Evolutionary conservation across 2,888 invertebrate genomes (phyloP).

Genomic region (Metacarcinus magister): DNA sequence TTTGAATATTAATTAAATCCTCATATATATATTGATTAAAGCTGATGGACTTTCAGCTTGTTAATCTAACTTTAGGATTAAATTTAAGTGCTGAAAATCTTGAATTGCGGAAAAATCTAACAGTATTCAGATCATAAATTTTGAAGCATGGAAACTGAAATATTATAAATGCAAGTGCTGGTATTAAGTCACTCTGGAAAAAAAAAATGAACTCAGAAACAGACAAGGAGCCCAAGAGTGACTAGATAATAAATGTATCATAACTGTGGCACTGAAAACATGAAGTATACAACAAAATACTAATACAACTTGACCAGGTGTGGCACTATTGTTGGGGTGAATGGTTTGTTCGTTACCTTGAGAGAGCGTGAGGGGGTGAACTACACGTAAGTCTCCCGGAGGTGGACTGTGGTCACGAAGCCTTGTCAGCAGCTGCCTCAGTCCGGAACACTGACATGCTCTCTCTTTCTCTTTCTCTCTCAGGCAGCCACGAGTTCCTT

Average conservation of each 20-base stretch:
- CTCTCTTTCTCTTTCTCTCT: slow-evolving; percentile 44
- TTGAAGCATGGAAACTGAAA: slow-evolving; percentile 37
- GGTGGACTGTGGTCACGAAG: slow-evolving; percentile 41
- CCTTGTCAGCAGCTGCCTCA: slow-evolving; percentile 58
- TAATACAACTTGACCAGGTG: not conserved
- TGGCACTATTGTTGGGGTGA: not conserved
- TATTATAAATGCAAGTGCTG: not conserved
- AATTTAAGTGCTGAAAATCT: slow-evolving; percentile 51
- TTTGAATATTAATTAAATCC: not conserved
- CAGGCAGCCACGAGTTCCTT: slow-evolving; percentile 61
- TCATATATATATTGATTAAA: not conserved
- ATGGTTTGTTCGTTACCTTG: slow-evolving; percentile 55
- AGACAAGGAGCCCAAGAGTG: slow-evolving; percentile 39
- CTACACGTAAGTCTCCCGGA: slow-evolving; percentile 60
- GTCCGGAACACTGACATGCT: slow-evolving; percentile 66
- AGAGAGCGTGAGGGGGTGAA: slow-evolving; percentile 33
- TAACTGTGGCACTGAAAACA: slow-evolving; percentile 22
- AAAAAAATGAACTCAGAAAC: slow-evolving; percentile 27
- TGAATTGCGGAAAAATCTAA: not conserved
- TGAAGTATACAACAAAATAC: not conserved
- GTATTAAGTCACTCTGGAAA: not conserved
- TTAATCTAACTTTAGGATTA: not conserved
- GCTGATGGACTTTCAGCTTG: not conserved
- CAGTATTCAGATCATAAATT: not conserved
- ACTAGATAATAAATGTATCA: not conserved